A percentile compares a stretch with the other conserved stretches of the same genome.
These are phyloP conservation scores for Mythimna pallens DNA, from an alignment of 2,888 invertebrate species.

Conservation along the genomic window DNA sequence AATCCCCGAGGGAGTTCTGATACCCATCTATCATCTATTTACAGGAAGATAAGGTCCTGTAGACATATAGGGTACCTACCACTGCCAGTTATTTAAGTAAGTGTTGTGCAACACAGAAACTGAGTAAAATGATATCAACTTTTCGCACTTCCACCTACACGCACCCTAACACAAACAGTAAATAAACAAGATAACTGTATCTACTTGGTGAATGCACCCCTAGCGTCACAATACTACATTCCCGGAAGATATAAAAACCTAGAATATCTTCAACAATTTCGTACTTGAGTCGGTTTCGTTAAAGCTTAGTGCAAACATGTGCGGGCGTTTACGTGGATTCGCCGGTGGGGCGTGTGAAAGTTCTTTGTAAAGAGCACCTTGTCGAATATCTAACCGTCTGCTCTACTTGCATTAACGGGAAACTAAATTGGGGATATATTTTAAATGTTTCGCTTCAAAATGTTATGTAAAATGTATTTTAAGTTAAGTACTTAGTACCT, in stretches of 20 bases:
- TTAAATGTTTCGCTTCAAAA: constrained; percentile 33
- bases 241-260: constrained; percentile 28
- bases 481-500: not conserved
- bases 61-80: no score
- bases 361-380: constrained; percentile 69
- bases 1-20: no score
- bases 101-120: not conserved
- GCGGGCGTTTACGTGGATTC: constrained; percentile 58
- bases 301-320: constrained; percentile 64
- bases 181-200: not conserved
- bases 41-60: no score
- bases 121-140: not conserved
- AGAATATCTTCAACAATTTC: constrained; percentile 58
- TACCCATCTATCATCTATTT: no score
- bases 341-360: constrained; percentile 64
- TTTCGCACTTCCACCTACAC: not conserved
- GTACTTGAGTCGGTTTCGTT: constrained; percentile 54
- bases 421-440: constrained; percentile 52
- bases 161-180: not conserved
- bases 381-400: constrained; percentile 59
- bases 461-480: constrained; percentile 9
- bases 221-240: not conserved
- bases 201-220: not conserved
- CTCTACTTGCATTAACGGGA: constrained; percentile 52
- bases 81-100: no score